These are phyloP conservation scores for Notarius lentiginosus DNA, from an alignment of 2,113 vertebrate species.

Conservation along the genomic window DNA sequence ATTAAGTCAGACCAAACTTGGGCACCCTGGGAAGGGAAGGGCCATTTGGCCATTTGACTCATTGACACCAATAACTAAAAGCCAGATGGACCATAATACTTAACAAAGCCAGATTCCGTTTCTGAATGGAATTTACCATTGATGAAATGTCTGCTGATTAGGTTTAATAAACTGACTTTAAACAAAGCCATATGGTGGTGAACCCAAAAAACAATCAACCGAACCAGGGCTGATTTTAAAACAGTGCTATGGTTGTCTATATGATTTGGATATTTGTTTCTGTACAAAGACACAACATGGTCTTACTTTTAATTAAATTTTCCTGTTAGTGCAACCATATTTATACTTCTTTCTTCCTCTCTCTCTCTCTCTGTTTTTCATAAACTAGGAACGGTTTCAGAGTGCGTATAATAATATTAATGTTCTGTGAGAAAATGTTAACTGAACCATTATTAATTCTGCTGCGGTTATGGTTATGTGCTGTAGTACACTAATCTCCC, in stretches of 20 bases:
- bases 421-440: background rate
- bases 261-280: background rate
- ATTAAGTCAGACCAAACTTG: conserved; percentile 9
- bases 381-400: background rate
- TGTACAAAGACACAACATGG: background rate
- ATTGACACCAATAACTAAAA: conserved; percentile 55
- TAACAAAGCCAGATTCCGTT: conserved; percentile 33
- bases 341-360: background rate
- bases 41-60: conserved; percentile 40
- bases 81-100: conserved; percentile 25
- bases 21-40: conserved; percentile 30
- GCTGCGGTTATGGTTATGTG: background rate
- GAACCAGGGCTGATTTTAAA: conserved; percentile 23
- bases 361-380: too few species aligned
- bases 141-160: conserved; percentile 23
- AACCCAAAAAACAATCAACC: background rate
- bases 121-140: conserved; percentile 12
- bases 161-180: conserved; percentile 21
- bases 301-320: background rate
- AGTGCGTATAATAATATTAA: too few species aligned
- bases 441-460: background rate
- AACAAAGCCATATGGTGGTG: conserved; percentile 16
- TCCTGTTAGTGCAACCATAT: background rate
- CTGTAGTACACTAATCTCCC: background rate
- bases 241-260: background rate